Evolutionary conservation across 2,113 vertebrate genomes (phyloP), one percentile per base, ranked within the genome.

Genomic region (Dipodomys ordii): DNA sequence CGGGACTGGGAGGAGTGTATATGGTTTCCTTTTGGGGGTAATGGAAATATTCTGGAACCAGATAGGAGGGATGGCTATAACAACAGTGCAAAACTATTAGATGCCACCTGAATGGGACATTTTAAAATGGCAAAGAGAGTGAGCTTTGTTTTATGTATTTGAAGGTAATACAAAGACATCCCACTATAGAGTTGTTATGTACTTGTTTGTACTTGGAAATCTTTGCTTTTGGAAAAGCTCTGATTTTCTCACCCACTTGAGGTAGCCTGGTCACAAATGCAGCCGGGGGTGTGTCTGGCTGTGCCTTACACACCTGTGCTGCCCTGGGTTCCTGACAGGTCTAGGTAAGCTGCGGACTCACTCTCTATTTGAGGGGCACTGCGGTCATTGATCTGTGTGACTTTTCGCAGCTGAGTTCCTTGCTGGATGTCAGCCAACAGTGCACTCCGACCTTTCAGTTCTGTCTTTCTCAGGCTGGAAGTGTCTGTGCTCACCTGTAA

Each of bases 351-450:
- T 28, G n/a, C 2, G 1, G 11, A 96, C 99, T 99, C 97, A 99
- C 99, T 99, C 77, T 99, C 99, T 2, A 99, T 97, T 20, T 97
- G 96, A 0, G 99, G 99, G 10, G 98, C 98, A 0, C 99, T 99
- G 78, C 99, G 98, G 97, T 99, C 99, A 4, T 99, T 99, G 98
- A 99, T 97, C 90, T 99, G 99, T 0, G 98, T 97, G 94, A 99
- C 99, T 96, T 99, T 99, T 76, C 97, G 99, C 3, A 99, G 97
- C 77, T 97, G 98, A 90, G 98, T 96, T 96, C 99, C 99, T 97
- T 99, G 99, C 94, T 99, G 99, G 97, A 99, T 99, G 62, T 99
- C 99, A 2, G 99, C 98, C 94, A 99, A 69, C 71, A 99, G 98
- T 0, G 99, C 99, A 0, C 94, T 98, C 53, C 99, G 98, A 39